Base-by-base conservation (phyloP, 2,888 invertebrate species). In the Tortrix viridana region DNA sequence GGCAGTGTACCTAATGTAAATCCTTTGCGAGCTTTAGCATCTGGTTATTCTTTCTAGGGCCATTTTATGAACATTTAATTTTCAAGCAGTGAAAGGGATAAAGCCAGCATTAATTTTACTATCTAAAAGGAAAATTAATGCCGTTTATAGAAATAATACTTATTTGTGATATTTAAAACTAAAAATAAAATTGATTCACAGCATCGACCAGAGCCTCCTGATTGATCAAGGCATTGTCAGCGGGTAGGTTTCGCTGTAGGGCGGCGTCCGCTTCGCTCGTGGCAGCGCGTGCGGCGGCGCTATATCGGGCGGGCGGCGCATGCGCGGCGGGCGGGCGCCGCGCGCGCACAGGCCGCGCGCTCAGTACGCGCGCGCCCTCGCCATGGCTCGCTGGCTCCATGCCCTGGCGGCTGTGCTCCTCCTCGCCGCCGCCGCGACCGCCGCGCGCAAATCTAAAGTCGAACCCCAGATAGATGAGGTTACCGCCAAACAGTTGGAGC, bases 401-500 rank as follows among this genome's bases (percentile, higher is more conserved):
- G 88, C 86, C 83, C 82, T 90, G 76, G 85, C 83, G 82, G 88
- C 86, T 78, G 81, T 89, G 78, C 87, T 94, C 86, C 91, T 94
- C 86, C 91, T 94, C 81, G 86, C 89, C 87, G 88, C 82, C 76
- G 84, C 89, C 89, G 88, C 82, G 84, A 84, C 86, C 81, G 86
- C 89, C 79, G 82, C 80, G 73, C 83, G 88, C 82, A 92, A 91
- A 70, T 86, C 83, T 74, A 92, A 92, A 75, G 80, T 82, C 77
- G 96, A 96, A 84, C 94, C 97, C 87, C 95, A 96, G 93, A 97
- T 97, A 93, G 97, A 97, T 93, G 97, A 97, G 93, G 97, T 97
- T 93, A 97, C 96, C 91, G 95, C 96, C 86, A 97, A 97, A 92
- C 97, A 97, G 93, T 95, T 97, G 93, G 97, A 97, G 87, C 95